Evolutionary conservation across 2,113 vertebrate species (phyloP).

Genomic region (Ranitomeya imitator): DNA sequence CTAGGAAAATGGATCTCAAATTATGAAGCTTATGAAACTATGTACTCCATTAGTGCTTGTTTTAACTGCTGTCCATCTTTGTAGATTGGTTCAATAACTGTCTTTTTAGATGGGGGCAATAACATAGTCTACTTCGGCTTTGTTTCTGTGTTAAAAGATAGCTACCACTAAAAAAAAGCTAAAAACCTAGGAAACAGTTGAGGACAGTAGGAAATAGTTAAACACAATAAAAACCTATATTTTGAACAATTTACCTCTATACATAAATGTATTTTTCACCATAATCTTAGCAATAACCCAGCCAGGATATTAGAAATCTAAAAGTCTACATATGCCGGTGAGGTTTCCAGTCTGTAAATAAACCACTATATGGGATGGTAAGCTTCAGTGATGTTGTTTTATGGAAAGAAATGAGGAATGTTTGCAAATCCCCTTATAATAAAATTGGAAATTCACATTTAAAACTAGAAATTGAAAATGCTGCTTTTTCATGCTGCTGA

Average conservation of each 20-base stretch:
- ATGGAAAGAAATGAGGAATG: not conserved
- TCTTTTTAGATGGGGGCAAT: too few relatives aligned
- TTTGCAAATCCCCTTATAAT: conserved; percentile 14
- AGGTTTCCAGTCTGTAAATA: not conserved
- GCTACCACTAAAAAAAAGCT: too few relatives aligned
- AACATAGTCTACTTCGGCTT: too few relatives aligned
- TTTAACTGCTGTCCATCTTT: too few relatives aligned
- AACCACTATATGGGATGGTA: not conserved
- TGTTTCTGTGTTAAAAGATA: too few relatives aligned
- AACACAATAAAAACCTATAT: not conserved
- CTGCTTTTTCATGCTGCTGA: not conserved
- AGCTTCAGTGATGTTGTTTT: not conserved
- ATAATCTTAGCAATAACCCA: not conserved
- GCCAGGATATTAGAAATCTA: not conserved
- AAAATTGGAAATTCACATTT: not conserved
- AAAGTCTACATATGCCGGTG: not conserved
- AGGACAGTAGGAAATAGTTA: not conserved
- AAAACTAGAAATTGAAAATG: conserved; percentile 12
- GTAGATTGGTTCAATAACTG: too few relatives aligned
- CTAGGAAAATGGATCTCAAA: too few relatives aligned
- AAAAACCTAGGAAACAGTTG: too few relatives aligned
- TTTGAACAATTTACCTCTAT: not conserved
- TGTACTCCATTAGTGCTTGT: too few relatives aligned
- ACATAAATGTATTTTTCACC: not conserved
- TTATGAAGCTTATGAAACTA: too few relatives aligned